Percentiles rank a stretch among this genome's conserved stretches.
These are phyloP conservation scores for Esperia sulphurella DNA, from an alignment of 2,888 invertebrate genomes.

Conservation along the genomic window DNA sequence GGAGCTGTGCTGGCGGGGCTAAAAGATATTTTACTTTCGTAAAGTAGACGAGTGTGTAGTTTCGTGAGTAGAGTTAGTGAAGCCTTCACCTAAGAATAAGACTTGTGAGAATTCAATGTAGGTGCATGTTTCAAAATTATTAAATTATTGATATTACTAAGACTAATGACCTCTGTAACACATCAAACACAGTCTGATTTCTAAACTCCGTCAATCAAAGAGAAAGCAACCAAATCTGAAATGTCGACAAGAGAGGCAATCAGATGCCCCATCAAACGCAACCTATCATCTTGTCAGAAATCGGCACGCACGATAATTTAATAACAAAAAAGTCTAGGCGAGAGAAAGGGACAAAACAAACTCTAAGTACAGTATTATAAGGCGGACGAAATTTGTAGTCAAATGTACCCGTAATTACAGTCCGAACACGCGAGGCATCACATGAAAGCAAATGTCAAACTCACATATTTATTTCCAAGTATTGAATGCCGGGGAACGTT, in stretches of 20 bases:
- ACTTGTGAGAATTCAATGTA: not conserved
- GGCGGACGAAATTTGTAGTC: slow-evolving; percentile 32
- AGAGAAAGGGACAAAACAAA: slow-evolving; percentile 49
- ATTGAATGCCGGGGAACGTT: slow-evolving; percentile 72
- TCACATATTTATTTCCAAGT: slow-evolving; percentile 80
- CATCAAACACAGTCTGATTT: slow-evolving; percentile 45
- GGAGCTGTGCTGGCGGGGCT: no score
- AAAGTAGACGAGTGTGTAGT: no score
- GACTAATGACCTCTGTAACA: slow-evolving; percentile 30
- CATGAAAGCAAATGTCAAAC: slow-evolving; percentile 80
- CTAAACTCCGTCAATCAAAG: slow-evolving; percentile 73
- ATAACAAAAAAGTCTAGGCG: slow-evolving; percentile 68
- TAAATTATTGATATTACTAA: slow-evolving; percentile 8
- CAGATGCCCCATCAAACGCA: slow-evolving; percentile 72
- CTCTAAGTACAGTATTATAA: slow-evolving; percentile 50
- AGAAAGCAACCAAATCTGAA: slow-evolving; percentile 67
- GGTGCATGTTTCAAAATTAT: not conserved
- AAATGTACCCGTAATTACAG: slow-evolving; percentile 62
- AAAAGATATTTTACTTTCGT: no score
- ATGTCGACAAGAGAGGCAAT: slow-evolving; percentile 77
- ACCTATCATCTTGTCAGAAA: slow-evolving; percentile 77
- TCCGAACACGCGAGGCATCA: slow-evolving; percentile 69
- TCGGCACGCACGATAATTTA: slow-evolving; percentile 79
- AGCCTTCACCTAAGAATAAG: no score
- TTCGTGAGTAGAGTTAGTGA: no score